phyloP scores from a whole-genome alignment of 2,888 invertebrate genomes.

The Ornithoptera alexandrae region DNA sequence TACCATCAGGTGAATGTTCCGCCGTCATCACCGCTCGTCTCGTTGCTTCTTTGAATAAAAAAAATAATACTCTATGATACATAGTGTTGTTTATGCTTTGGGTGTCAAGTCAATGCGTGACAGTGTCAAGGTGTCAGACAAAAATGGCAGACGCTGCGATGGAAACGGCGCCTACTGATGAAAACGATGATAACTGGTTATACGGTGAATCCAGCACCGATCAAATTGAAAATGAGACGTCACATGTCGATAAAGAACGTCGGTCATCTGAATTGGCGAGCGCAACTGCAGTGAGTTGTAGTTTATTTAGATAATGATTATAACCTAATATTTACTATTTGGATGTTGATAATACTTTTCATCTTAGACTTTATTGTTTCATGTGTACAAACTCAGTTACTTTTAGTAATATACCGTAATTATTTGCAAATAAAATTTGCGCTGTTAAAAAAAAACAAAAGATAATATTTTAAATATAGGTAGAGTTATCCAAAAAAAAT shows the following conservation, averaged over 20 bases:
- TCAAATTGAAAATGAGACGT: slow-evolving; percentile 39
- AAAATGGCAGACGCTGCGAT: slow-evolving; percentile 68
- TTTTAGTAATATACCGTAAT: too few species aligned
- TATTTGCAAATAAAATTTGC: too few species aligned
- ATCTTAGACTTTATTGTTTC: neutral
- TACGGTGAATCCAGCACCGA: slow-evolving; percentile 88
- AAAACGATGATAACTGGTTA: slow-evolving; percentile 93
- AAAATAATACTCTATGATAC: neutral
- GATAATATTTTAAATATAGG: too few species aligned
- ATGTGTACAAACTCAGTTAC: too few species aligned
- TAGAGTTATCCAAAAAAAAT: too few species aligned
- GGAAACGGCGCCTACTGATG: slow-evolving; percentile 68
- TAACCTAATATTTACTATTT: neutral
- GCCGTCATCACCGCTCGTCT: too few species aligned
- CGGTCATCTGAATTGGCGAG: slow-evolving; percentile 33
- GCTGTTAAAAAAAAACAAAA: too few species aligned
- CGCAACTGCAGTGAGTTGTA: slow-evolving; percentile 32
- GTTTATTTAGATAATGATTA: slow-evolving; percentile 9
- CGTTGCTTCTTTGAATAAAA: too few species aligned
- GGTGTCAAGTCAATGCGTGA: neutral
- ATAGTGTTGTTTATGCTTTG: neutral
- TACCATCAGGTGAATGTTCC: too few species aligned
- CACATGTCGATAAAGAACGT: slow-evolving; percentile 44
- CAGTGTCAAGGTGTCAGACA: slow-evolving; percentile 21
- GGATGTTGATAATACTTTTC: neutral